These are phyloP conservation scores for Ryuthela nishihirai DNA, from an alignment of 2,888 invertebrate genomes.

Conservation along the genomic window DNA sequence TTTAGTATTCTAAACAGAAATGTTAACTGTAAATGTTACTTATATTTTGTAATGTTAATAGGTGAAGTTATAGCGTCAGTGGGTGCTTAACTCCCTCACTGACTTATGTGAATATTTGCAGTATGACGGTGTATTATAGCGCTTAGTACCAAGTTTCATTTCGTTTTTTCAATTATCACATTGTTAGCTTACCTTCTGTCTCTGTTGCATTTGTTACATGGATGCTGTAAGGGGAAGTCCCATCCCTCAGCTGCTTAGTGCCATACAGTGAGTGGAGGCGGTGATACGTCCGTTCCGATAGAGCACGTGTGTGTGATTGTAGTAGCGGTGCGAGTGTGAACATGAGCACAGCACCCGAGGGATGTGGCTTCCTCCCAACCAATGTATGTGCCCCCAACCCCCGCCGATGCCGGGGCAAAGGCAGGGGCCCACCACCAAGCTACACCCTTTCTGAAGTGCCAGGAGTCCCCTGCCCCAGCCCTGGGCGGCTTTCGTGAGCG, in stretches of 20 bases:
- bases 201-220: conserved; percentile 25
- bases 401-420: conserved; percentile 1
- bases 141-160: too few species aligned
- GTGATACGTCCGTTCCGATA: too few species aligned
- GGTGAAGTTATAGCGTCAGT: conserved; percentile 20
- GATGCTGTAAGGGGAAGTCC: conserved; percentile 8
- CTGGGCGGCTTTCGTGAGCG: conserved; percentile 6
- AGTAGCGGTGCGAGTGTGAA: neutral
- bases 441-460: conserved; percentile 40
- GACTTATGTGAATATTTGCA: too few species aligned
- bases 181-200: conserved; percentile 18
- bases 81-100: too few species aligned
- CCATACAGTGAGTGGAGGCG: too few species aligned
- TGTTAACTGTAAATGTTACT: conserved; percentile 25
- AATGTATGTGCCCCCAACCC: too few species aligned
- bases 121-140: too few species aligned
- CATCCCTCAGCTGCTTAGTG: too few species aligned
- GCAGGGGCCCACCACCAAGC: conserved; percentile 31
- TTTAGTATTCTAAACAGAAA: conserved; percentile 11
- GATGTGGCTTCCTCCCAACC: neutral
- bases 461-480: conserved; percentile 17
- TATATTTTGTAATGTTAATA: conserved; percentile 31
- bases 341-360: neutral
- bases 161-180: too few species aligned
- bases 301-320: too few species aligned